phyloP scores from a whole-genome alignment of 2,888 invertebrate genomes.

The Tetanocera ferruginea region DNA sequence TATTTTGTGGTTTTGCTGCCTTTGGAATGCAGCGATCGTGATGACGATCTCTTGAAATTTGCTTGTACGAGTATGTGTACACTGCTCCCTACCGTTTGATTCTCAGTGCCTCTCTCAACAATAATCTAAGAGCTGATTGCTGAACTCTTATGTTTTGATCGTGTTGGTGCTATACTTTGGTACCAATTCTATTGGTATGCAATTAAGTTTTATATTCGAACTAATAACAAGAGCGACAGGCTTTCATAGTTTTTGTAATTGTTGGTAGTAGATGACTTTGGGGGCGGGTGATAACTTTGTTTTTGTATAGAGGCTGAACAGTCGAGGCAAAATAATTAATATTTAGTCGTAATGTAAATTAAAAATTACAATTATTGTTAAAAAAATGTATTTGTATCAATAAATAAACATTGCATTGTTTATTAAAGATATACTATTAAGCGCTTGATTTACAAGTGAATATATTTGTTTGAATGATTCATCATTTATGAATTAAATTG shows the following conservation, averaged over 20 bases:
- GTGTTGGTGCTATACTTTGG: constrained; percentile 16
- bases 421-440: no score
- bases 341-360: no score
- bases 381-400: not conserved
- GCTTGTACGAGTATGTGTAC: not conserved
- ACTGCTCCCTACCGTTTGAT: not conserved
- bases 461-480: no score
- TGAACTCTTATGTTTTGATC: not conserved
- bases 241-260: constrained; percentile 32
- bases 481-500: no score
- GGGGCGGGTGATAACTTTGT: constrained; percentile 31
- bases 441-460: no score
- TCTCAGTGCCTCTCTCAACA: not conserved
- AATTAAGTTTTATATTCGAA: not conserved
- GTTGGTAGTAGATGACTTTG: constrained; percentile 26
- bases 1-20: constrained; percentile 42
- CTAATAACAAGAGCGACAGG: not conserved
- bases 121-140: no score
- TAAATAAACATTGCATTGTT: no score
- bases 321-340: not conserved
- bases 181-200: constrained; percentile 11
- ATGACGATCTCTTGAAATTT: constrained; percentile 6
- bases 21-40: constrained; percentile 30
- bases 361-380: not conserved
- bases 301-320: constrained; percentile 9